Base-by-base conservation (phyloP, 1,140 invertebrate genomes). In the Lucilia sericata region DNA sequence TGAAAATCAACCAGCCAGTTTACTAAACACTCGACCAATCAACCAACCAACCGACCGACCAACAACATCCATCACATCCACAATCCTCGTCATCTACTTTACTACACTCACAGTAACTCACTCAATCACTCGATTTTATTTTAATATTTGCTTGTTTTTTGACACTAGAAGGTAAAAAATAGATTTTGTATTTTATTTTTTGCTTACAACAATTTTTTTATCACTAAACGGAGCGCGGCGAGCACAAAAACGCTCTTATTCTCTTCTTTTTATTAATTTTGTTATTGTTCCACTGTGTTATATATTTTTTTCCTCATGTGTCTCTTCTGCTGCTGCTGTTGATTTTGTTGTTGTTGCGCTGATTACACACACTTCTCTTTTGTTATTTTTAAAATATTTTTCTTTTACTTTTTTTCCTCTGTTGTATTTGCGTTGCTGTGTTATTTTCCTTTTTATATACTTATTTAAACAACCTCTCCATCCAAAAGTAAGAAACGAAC, bases 401-500 rank as follows among this genome's bases (percentile, higher is more conserved):
- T 82, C 76, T 49, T 70, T 49, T 65, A 74, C 84, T 84, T 55
- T 82, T 82, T 82, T 42, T 83, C 65, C 82, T 30, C 25, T 49
- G 34, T 49, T 70, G 65, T 74, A 74, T 82, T 84, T 84, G 78
- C 81, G 60, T 74, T 81, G 78, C 81, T 65, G 42, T 49, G 65
- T 51, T 36, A 36, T 75, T 82, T 85, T 47, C 25, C 74, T 60
- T 55, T 30, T 84, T 84, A 81, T 83, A 84, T 83, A 75, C 81
- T 60, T 70, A 84, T 82, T 74, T 82, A 42, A 78, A 55, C 87
- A 85, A 88, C 88, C 88, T 87, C 86, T 86, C 86, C 74, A 86
- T 89, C 86, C 86, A 87, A 87, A 87, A 86, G 87, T 86, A 83
- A 87, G 88, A 89, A 88, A 88, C 86, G 87, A 86, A 88, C 88